Conservation (phyloP, 1,140 invertebrate species). For the Micrasema longulum region DNA sequence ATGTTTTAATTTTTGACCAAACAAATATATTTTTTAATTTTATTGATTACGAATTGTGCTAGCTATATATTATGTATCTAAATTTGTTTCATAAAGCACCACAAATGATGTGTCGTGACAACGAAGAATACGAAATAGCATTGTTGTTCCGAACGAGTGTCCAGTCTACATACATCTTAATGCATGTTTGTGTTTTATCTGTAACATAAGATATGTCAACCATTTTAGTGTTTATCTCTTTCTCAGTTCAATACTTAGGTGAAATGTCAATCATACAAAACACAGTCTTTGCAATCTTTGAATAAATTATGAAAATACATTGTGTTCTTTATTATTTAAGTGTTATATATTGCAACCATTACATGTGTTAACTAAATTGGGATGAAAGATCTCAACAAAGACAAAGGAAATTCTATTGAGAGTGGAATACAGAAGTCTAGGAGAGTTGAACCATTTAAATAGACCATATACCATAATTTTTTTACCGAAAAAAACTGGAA, state of each 20-base stretch:
- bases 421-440: no score
- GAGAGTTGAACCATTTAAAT: no score
- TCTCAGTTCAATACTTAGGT: constrained; percentile 53
- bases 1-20: constrained; percentile 1
- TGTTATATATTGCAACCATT: no score
- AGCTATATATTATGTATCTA: constrained; percentile 7
- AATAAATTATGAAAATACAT: constrained; percentile 52
- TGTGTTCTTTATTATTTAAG: no score
- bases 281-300: constrained; percentile 55
- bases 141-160: constrained; percentile 31
- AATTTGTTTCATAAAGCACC: neutral
- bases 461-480: no score
- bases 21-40: neutral
- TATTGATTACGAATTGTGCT: constrained; percentile 4
- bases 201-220: constrained; percentile 52
- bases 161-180: constrained; percentile 28
- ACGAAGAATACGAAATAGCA: constrained; percentile 34
- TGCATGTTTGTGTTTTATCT: constrained; percentile 43
- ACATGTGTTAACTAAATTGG: no score
- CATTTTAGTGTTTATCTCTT: constrained; percentile 52
- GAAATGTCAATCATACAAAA: constrained; percentile 55
- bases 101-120: constrained; percentile 31
- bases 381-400: no score
- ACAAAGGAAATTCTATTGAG: no score
- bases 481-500: no score